Conservation (phyloP, 2,113 vertebrate genomes). For the Gila orcuttii region DNA sequence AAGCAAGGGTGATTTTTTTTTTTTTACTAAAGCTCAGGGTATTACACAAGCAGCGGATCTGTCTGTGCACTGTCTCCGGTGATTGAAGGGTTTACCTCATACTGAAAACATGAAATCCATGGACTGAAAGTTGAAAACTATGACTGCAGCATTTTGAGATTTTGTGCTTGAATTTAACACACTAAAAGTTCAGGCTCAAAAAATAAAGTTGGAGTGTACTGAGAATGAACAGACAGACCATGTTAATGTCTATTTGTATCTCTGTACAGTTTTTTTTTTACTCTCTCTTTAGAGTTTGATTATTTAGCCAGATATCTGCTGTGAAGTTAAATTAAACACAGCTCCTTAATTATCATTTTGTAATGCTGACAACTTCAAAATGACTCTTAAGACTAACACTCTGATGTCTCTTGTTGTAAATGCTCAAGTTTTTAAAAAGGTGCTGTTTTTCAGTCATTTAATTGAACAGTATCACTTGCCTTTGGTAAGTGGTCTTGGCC, state of each 20-base stretch:
- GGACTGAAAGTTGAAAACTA: neutral
- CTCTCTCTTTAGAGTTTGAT: neutral
- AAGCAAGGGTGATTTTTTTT: slow-evolving; percentile 19
- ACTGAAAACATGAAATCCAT: slow-evolving; percentile 12
- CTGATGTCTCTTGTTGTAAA: neutral
- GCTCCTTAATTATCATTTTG: neutral
- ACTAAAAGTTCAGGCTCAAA: neutral
- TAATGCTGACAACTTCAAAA: neutral
- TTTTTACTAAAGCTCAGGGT: slow-evolving; percentile 26
- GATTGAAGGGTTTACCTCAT: slow-evolving; percentile 21
- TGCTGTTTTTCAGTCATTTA: neutral
- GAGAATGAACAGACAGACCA: neutral
- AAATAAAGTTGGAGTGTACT: neutral
- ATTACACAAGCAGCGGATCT: slow-evolving; percentile 23
- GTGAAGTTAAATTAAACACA: neutral
- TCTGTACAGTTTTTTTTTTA: neutral
- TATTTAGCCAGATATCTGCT: neutral
- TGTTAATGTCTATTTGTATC: neutral
- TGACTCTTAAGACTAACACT: neutral
- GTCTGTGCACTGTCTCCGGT: neutral
- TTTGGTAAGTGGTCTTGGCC: neutral
- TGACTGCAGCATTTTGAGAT: neutral
- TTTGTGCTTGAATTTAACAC: neutral
- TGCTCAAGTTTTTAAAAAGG: neutral
- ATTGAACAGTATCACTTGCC: neutral